Conservation (phyloP, 1,140 invertebrate species). For the Drosophila baimaii region DNA sequence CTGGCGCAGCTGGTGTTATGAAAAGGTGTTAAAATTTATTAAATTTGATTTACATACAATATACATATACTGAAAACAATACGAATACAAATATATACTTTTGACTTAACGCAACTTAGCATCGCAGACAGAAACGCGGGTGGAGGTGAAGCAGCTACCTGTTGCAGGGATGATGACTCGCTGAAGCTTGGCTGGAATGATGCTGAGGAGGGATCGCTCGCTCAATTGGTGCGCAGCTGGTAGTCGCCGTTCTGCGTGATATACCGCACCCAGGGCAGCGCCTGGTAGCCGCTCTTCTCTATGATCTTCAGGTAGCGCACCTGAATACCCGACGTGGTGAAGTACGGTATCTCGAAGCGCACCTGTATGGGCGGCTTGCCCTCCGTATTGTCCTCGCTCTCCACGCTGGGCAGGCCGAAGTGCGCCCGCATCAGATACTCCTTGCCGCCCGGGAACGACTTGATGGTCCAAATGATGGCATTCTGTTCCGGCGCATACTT, state of each 20-base stretch:
- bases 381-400: constrained; percentile 95
- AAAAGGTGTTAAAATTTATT: constrained; percentile 76
- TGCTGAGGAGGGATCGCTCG: constrained; percentile 24
- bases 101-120: constrained; percentile 57
- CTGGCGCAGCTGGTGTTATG: constrained; percentile 35
- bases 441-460: constrained; percentile 99
- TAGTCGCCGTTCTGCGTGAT: constrained; percentile 99
- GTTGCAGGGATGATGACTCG: constrained; percentile 54
- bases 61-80: constrained; percentile 68
- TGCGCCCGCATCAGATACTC: constrained; percentile 99
- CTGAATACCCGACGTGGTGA: constrained; percentile 99
- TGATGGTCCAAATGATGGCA: constrained; percentile 99
- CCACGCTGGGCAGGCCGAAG: constrained; percentile 99
- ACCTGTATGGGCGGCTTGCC: constrained; percentile 99
- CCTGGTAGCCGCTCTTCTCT: constrained; percentile 99
- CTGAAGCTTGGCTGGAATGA: constrained; percentile 77
- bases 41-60: constrained; percentile 74
- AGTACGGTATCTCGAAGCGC: constrained; percentile 99
- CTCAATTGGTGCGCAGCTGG: constrained; percentile 96
- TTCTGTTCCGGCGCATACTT: constrained; percentile 99
- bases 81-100: constrained; percentile 58
- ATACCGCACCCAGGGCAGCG: constrained; percentile 99
- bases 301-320: constrained; percentile 99
- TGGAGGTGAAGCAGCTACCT: constrained; percentile 49
- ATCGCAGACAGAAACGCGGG: constrained; percentile 46